Percentiles rank a stretch among this genome's conserved stretches.
phyloP scores from a whole-genome alignment of 2,797 vertebrate genomes.

The Ptychadena robeensis region DNA sequence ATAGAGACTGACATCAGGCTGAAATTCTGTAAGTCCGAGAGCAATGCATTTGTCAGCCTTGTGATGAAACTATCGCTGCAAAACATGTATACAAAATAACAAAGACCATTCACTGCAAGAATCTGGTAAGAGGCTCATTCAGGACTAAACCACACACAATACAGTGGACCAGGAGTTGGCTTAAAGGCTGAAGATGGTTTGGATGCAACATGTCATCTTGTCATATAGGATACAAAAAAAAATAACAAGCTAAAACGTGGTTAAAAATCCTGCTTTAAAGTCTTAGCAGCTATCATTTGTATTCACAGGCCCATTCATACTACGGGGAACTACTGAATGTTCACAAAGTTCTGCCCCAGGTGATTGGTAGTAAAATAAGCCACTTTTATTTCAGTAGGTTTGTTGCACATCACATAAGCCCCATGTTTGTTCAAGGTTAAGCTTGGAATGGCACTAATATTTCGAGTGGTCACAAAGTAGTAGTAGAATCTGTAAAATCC shows the following conservation, averaged over 20 bases:
- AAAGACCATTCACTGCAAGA: constrained; percentile 28
- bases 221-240: constrained; percentile 18
- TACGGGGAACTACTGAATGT: neutral
- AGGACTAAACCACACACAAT: constrained; percentile 41
- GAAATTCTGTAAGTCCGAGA: neutral
- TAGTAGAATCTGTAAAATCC: constrained; percentile 32
- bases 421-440: constrained; percentile 50
- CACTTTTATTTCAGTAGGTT: constrained; percentile 20
- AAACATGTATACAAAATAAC: constrained; percentile 41
- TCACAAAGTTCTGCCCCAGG: neutral
- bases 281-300: constrained; percentile 42
- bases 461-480: constrained; percentile 59
- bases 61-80: constrained; percentile 1
- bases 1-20: constrained; percentile 5
- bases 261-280: constrained; percentile 26
- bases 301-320: constrained; percentile 22
- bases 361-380: constrained; percentile 16
- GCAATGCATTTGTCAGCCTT: constrained; percentile 2
- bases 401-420: constrained; percentile 44
- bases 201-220: constrained; percentile 2
- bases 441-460: constrained; percentile 64
- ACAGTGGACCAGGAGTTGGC: constrained; percentile 35
- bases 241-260: constrained; percentile 19
- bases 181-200: neutral
- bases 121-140: constrained; percentile 5